Percentiles rank a stretch among this genome's conserved stretches.
These are phyloP conservation scores for Pithys albifrons DNA, from an alignment of 2,113 vertebrate genomes.

Conservation along the genomic window DNA sequence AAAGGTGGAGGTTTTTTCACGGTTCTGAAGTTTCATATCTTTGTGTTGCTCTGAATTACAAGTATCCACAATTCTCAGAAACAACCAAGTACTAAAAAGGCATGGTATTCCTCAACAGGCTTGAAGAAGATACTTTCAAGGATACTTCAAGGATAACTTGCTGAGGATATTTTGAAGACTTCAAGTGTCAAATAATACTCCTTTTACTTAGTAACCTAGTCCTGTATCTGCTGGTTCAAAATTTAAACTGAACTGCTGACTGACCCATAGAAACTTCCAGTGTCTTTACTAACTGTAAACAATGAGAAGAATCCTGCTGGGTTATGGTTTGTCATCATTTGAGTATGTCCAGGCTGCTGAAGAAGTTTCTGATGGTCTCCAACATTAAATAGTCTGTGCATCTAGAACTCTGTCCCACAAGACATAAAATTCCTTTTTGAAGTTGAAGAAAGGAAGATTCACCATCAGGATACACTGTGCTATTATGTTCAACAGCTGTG, in stretches of 20 bases:
- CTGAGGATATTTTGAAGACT: not conserved
- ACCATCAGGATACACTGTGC: not conserved
- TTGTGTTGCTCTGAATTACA: not conserved
- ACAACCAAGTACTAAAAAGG: not conserved
- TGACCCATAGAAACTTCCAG: not conserved
- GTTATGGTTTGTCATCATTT: not conserved
- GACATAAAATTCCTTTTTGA: not conserved
- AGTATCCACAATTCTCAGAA: not conserved
- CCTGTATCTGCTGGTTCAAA: not conserved
- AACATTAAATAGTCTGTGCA: accelerated
- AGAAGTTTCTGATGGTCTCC: not conserved
- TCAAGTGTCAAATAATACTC: not conserved
- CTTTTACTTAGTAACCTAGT: not conserved
- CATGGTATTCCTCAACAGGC: not conserved
- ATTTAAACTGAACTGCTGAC: not conserved
- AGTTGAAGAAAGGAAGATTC: not conserved
- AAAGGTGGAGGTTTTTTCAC: not conserved
- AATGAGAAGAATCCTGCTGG: not conserved
- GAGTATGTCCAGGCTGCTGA: not conserved
- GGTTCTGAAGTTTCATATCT: not conserved
- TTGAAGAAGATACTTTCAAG: not conserved
- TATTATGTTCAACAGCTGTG: accelerated
- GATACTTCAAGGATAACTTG: not conserved
- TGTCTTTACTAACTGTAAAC: not conserved
- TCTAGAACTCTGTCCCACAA: not conserved